Base-by-base conservation (phyloP, 2,888 invertebrate species). In the Odontomyia ornata region DNA sequence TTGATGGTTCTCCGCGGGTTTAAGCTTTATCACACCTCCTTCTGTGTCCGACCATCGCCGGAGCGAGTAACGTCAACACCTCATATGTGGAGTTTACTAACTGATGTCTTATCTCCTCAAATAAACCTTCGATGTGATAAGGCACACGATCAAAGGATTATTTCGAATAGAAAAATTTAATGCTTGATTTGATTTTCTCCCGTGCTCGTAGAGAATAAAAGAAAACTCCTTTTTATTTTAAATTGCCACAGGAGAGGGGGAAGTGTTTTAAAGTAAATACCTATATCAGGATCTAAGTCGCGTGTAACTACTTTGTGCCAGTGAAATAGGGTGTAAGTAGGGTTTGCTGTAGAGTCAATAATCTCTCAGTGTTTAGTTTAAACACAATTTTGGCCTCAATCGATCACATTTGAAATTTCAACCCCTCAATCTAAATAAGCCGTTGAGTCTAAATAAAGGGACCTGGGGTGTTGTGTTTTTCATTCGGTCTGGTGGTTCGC, bases 141-240 rank as follows among this genome's bases (percentile, higher is more conserved):
- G 25, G 73, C 73, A 73, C 43, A 73, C 60, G 73, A 73, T 73
- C 73, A 73, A 73, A 73, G 73, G 73, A 73, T 73, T 73, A 73
- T 43, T 60, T 23, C 25, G 21, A 30, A 36, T 36, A 73, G 60
- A 21, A 69, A 69, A 69, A 69, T 69, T 43, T 23, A 69, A 69
- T 21, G 25, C 47, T 28, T 30, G 28, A 67, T n/a, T 28, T n/a
- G 64, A 64, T 64, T 64, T 60, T n/a, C n/a, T 60, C 25, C 13
- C 13, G 7, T 60, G 60, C 11, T 60, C 60, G 2, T 60, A 13
- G 3, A 65, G 7, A 65, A 65, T 11, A 36, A 73, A 73, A 73
- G 52, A 36, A 23, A 36, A 25, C 36, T 23, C 57, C 43, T 21
- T 60, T 28, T 36, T 18, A 73, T 25, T 69, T 69, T 69, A 69